Evolutionary conservation across 2,888 invertebrate species (phyloP).

Genomic region (Mythimna impura): DNA sequence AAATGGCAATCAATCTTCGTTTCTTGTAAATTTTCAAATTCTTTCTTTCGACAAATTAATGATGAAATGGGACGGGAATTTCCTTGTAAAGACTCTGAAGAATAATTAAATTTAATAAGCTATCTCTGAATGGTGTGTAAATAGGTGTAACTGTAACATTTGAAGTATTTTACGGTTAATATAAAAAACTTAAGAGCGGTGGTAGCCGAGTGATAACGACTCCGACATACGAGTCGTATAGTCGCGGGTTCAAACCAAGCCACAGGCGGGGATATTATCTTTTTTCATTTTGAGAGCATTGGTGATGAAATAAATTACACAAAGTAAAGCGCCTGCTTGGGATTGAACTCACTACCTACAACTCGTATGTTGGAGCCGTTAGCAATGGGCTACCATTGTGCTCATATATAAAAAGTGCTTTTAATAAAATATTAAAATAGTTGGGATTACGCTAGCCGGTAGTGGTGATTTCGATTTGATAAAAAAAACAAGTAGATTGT

Average conservation of each 20-base stretch:
- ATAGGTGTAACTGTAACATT: slow-evolving; percentile 3
- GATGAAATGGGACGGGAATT: not conserved
- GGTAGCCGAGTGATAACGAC: no score
- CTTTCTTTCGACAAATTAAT: slow-evolving; percentile 65
- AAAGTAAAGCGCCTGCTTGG: no score
- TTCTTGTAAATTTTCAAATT: slow-evolving; percentile 67
- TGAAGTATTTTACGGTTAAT: slow-evolving; percentile 5
- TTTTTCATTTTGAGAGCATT: no score
- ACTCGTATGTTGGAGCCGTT: no score
- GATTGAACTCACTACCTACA: no score
- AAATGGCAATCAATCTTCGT: slow-evolving; percentile 74
- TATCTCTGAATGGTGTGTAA: not conserved
- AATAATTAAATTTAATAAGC: not conserved
- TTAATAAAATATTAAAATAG: slow-evolving; percentile 22
- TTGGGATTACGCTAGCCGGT: not conserved
- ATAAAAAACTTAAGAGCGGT: not conserved
- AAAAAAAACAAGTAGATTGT: slow-evolving; percentile 59
- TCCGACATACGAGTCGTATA: no score
- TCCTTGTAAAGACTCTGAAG: not conserved
- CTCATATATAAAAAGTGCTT: not conserved
- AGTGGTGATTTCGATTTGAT: slow-evolving; percentile 37
- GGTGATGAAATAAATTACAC: no score
- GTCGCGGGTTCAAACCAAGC: no score
- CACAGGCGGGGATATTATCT: no score
- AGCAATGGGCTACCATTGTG: no score